Evolutionary conservation across 2,797 vertebrate genomes (phyloP).

Genomic region (Crotalus adamanteus): DNA sequence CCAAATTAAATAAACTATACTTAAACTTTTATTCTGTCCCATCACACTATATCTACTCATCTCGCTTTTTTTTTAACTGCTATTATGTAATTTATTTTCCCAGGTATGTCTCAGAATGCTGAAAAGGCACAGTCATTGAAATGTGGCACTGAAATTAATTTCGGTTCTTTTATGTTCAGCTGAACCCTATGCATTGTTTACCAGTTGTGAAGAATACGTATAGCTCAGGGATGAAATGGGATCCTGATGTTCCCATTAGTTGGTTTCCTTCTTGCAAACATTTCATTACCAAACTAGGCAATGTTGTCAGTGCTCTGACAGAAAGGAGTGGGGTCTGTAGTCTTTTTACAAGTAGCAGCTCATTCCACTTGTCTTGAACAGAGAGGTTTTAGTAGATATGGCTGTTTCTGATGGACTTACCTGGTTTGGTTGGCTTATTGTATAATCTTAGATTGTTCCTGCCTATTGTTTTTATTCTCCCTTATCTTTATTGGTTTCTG

Average conservation of each 20-base stretch:
- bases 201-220: neutral
- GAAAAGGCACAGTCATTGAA: neutral
- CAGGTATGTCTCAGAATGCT: neutral
- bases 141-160: neutral
- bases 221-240: neutral
- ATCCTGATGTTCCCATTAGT: neutral
- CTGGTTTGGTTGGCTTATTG: neutral
- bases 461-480: neutral
- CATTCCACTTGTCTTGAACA: neutral
- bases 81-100: neutral
- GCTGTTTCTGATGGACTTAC: neutral
- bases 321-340: neutral
- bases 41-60: neutral
- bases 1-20: neutral
- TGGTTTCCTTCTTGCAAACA: neutral
- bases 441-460: neutral
- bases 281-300: neutral
- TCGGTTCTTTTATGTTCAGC: neutral
- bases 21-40: neutral
- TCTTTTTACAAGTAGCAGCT: neutral
- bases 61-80: neutral
- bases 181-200: neutral
- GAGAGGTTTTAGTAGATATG: neutral
- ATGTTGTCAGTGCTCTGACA: neutral
- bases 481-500: neutral